Base-by-base conservation (phyloP, 2,888 invertebrate genomes). In the Invenusta paracnida region DNA sequence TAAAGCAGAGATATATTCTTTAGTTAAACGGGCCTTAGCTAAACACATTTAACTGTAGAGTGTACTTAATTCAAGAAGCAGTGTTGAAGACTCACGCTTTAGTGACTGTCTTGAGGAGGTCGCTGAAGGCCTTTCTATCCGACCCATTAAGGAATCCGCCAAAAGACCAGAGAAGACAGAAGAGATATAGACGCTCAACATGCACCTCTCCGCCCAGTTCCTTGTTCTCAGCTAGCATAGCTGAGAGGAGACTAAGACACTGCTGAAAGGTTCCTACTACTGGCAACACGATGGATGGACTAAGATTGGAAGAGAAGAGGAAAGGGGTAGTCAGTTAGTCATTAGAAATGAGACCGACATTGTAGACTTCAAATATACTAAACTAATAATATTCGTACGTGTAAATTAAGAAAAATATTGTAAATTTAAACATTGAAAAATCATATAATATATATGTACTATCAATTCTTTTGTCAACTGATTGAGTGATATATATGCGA, bases 121-220 rank as follows among this genome's bases (percentile, higher is more conserved):
- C 90, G 87, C 90, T 91, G 88, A 91, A 91, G 0, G 87, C 88
- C 87, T 90, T 90, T 84, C 90, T 88, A 86, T 91, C 91, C 86
- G 88, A 86, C 27, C 89, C 88, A 30, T 90, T 90, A 23, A 91
- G 89, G 2, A 91, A 88, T 11, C 90, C 91, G 48, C 91, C 91
- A 88, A 90, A 91, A 17, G 91, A 89, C 91, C 91, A 91, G 87
- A 91, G 90, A 82, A 91, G 90, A 88, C 91, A 91, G 89, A 91
- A 91, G 31, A 91, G 88, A 87, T 89, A 91, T 13, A 91, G 89
- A 67, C 91, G 87, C 88, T 91, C 90, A 67, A 88, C 86, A 88
- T 91, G 91, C 11, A 90, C 88, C 87, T 91, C 91, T 31, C 91
- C 91, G 11, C 90, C 90, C n/a, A 91, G 89, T 88, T 91, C 91